A percentile compares a stretch with the other conserved stretches of the same genome.
These are phyloP conservation scores for Adelosebastes latens DNA, from an alignment of 2,797 vertebrate genomes.

Conservation along the genomic window DNA sequence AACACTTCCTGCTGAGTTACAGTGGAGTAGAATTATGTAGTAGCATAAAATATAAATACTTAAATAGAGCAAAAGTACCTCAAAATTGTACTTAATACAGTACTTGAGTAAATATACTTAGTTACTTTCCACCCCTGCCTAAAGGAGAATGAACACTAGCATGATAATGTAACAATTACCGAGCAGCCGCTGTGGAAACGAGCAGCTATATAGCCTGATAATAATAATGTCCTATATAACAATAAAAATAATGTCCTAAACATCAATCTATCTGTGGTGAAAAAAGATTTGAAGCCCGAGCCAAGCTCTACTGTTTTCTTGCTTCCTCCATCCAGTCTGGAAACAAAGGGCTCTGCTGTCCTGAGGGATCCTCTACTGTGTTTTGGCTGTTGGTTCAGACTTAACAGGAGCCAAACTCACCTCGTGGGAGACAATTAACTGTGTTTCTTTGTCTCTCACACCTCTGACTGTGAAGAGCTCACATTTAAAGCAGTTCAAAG, in stretches of 20 bases:
- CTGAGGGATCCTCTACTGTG: constrained; percentile 22
- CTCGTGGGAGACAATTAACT: constrained; percentile 70
- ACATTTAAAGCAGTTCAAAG: constrained; percentile 37
- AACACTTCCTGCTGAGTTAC: neutral
- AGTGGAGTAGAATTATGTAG: neutral
- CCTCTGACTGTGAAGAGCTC: constrained; percentile 40
- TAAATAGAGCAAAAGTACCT: neutral
- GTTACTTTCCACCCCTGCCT: neutral
- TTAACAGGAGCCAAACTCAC: constrained; percentile 50
- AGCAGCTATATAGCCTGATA: neutral
- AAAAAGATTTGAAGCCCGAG: constrained; percentile 1
- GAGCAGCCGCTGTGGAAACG: neutral
- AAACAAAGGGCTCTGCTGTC: constrained; percentile 41
- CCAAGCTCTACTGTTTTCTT: constrained; percentile 1
- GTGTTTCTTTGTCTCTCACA: constrained; percentile 35
- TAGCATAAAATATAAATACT: neutral
- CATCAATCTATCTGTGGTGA: constrained; percentile 7
- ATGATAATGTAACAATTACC: neutral
- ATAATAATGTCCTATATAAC: neutral
- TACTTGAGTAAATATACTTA: neutral
- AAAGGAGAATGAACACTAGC: neutral
- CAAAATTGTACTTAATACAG: neutral
- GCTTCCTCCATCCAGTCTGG: constrained; percentile 13
- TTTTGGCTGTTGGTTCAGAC: constrained; percentile 39
- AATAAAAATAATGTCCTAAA: neutral